A percentile compares a stretch with the other conserved stretches of the same genome.
Conservation (phyloP, 2,888 invertebrate species). For the Nephrotoma appendiculata region DNA sequence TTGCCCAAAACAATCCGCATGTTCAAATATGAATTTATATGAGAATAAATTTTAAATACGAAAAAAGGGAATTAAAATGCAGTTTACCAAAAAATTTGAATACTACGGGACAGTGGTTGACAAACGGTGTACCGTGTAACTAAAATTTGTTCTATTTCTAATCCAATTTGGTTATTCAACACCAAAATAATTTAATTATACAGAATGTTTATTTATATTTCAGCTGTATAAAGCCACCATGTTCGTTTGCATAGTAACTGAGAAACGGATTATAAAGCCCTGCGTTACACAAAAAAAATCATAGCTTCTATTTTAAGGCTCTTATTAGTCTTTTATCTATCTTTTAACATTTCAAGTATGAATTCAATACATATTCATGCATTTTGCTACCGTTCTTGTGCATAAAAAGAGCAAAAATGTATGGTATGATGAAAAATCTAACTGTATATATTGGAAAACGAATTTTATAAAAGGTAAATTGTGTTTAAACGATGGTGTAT, state of each 20-base stretch:
- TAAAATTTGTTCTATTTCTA: not conserved
- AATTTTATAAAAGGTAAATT: not conserved
- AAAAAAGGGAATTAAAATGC: not conserved
- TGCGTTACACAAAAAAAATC: not conserved
- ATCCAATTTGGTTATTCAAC: no score
- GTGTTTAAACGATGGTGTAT: not conserved
- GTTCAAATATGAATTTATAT: not conserved
- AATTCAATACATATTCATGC: not conserved
- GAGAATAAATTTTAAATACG: not conserved
- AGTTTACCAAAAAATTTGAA: not conserved
- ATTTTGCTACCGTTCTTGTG: not conserved
- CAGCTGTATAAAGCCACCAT: no score
- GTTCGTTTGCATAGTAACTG: no score
- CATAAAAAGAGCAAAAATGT: not conserved
- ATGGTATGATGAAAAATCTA: not conserved
- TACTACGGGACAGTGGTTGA: not conserved
- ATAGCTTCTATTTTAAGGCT: not conserved
- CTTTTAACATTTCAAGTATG: not conserved
- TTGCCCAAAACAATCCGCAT: not conserved
- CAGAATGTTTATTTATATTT: no score
- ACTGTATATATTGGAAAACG: not conserved
- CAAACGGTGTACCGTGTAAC: not conserved
- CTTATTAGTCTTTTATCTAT: not conserved
- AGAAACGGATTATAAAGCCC: not conserved
- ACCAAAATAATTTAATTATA: no score